Evolutionary conservation across 2,113 vertebrate genomes (phyloP).

Genomic region (Limanda limanda): DNA sequence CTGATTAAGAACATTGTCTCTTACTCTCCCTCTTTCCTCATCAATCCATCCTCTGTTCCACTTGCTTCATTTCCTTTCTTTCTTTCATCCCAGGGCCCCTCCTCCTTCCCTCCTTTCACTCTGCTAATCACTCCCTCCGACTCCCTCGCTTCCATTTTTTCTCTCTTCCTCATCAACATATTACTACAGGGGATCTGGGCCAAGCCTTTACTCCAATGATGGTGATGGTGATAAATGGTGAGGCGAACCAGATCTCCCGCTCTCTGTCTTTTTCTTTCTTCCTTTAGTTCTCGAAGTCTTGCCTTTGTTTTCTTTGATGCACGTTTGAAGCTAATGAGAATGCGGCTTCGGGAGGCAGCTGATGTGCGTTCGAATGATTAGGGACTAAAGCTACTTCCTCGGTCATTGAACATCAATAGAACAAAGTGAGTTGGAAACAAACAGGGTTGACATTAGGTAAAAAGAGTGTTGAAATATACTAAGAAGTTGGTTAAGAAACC

Average conservation of each 20-base stretch:
- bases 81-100: conserved; percentile 54
- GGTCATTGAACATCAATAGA: conserved; percentile 55
- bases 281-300: conserved; percentile 46
- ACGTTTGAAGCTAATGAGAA: conserved; percentile 65
- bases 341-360: conserved; percentile 41
- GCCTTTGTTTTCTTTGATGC: conserved; percentile 69
- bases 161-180: conserved; percentile 64
- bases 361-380: conserved; percentile 59
- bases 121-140: conserved; percentile 67
- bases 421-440: conserved; percentile 50
- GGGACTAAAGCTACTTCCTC: conserved; percentile 62
- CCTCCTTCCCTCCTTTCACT: conserved; percentile 53
- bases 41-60: conserved; percentile 50
- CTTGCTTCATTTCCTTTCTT: conserved; percentile 48
- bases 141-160: conserved; percentile 44
- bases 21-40: conserved; percentile 41
- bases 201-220: conserved; percentile 70
- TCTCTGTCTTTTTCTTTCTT: conserved; percentile 27
- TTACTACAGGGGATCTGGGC: conserved; percentile 62
- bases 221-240: conserved; percentile 68
- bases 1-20: conserved; percentile 47
- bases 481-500: conserved; percentile 39
- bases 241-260: conserved; percentile 47
- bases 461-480: conserved; percentile 4
- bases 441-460: conserved; percentile 26